Evolutionary conservation across 2,113 vertebrate genomes (phyloP), one percentile per base, ranked within the genome.

Genomic region (Thunnus thynnus): DNA sequence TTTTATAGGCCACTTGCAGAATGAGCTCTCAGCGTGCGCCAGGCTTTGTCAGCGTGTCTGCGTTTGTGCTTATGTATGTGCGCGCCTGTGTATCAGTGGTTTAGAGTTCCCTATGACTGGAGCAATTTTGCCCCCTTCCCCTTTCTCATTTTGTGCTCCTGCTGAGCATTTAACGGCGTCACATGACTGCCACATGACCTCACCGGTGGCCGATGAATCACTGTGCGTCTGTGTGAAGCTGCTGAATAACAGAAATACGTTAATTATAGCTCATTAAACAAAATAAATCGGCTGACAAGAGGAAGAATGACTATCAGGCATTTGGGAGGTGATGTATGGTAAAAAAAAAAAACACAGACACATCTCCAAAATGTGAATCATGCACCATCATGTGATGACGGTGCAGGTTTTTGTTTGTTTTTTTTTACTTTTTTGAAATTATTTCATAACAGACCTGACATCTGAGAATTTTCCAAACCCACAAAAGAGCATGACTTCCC

Each of bases 1-100:
- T 93, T 94, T 93, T 83, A 94, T 86, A 75, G 81, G 85, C 86
- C 85, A 87, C 83, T 90, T 74, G 83, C 90, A 83, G 80, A 91
- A 86, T 80, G 67, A 80, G 90, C 80, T 88, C 76, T 79, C 80
- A 41, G 60, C 56, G n/a, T 11, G 66, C 47, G 9, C 50, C 41
- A 14, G 68, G 44, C 72, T 75, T 54, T 63, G 62, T 65, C 62
- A 18, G 66, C 52, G 72, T 14, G 3, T 64, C 48, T 63, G 57
- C 48, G 16, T 27, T 17, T 48, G 62, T 55, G 65, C 48, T 20
- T 55, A 14, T 32, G 44, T 11, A 36, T 50, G 51, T 52, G 50
- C 27, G 17, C 18, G 1, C n/a, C 32, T 18, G 17, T 5, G 30
- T 3, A 50, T 69, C 66, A 27, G 74, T 22, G 61, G 58, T 79